These are phyloP conservation scores for Lemur catta DNA, from an alignment of 2,797 vertebrate genomes.

Conservation along the genomic window DNA sequence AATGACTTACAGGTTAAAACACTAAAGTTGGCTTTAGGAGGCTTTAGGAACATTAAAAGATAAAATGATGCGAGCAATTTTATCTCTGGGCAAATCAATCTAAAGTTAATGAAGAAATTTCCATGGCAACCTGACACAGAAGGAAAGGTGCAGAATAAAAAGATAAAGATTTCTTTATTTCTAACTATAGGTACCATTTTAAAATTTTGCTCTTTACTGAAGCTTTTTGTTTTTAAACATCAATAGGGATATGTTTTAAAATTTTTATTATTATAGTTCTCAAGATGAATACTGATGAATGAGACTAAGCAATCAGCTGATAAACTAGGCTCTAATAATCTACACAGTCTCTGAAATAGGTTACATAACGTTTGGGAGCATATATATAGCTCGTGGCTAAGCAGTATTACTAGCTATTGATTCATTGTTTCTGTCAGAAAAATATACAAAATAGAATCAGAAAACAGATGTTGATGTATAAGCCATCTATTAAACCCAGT, in stretches of 20 bases:
- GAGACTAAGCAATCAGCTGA: background rate
- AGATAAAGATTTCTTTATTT: constrained; percentile 24
- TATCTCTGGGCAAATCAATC: constrained; percentile 49
- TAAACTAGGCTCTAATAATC: background rate
- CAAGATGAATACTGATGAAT: constrained; percentile 8
- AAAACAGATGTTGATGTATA: constrained; percentile 52
- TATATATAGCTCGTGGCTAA: background rate
- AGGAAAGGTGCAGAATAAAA: constrained; percentile 45
- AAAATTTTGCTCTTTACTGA: constrained; percentile 30
- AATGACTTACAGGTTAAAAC: constrained; percentile 34
- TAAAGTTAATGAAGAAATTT: constrained; percentile 58
- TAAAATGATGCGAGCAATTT: constrained; percentile 55
- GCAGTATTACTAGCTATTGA: background rate
- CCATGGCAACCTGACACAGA: constrained; percentile 50
- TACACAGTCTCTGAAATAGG: background rate
- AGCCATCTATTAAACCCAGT: constrained; percentile 41
- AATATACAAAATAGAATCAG: background rate
- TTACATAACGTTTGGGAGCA: background rate
- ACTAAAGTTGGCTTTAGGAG: constrained; percentile 26
- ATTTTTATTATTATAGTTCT: constrained; percentile 40
- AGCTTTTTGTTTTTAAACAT: constrained; percentile 1
- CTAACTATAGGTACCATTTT: background rate
- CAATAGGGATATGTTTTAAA: background rate
- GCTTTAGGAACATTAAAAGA: constrained; percentile 49
- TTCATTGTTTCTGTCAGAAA: constrained; percentile 42